Evolutionary conservation across 2,888 invertebrate genomes (phyloP).

Genomic region (Azorinus chamasolen): DNA sequence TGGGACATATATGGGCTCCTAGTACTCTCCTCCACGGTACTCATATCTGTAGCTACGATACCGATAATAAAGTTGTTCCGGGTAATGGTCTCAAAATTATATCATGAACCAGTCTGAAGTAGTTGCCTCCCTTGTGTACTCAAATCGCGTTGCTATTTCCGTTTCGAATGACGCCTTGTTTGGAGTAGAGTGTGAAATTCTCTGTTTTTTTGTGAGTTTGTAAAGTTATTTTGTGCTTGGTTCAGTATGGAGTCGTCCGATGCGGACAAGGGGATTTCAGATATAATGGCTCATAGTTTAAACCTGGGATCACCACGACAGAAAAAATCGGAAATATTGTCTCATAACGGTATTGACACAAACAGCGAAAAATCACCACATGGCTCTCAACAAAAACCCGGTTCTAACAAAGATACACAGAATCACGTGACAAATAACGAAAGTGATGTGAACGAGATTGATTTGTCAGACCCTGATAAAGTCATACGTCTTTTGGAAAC

Average conservation of each 20-base stretch:
- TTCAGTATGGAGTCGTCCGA: background rate
- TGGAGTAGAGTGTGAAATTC: background rate
- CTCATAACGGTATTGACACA: background rate
- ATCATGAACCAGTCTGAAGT: background rate
- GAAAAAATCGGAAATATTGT: too few relatives aligned
- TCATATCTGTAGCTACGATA: too few relatives aligned
- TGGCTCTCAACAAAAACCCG: too few relatives aligned
- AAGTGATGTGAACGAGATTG: slow-evolving; percentile 19
- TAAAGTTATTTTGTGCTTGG: background rate
- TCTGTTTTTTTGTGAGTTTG: background rate
- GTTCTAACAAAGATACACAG: background rate
- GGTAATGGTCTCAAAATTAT: too few relatives aligned
- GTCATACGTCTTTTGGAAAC: slow-evolving; percentile 72
- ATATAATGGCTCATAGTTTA: slow-evolving; percentile 16
- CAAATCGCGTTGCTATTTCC: slow-evolving; percentile 49
- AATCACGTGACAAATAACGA: background rate
- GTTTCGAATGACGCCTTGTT: slow-evolving; percentile 67
- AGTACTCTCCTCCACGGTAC: too few relatives aligned
- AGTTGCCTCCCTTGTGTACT: slow-evolving; percentile 40
- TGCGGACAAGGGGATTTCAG: slow-evolving; percentile 47
- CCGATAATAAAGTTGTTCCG: too few relatives aligned
- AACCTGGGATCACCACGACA: too few relatives aligned
- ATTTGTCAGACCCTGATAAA: slow-evolving; percentile 71
- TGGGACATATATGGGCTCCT: too few relatives aligned
- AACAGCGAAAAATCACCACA: background rate